Percentiles rank a stretch among this genome's conserved stretches.
Conservation (phyloP, 2,888 invertebrate genomes). For the Melangyna quadrimaculata region DNA sequence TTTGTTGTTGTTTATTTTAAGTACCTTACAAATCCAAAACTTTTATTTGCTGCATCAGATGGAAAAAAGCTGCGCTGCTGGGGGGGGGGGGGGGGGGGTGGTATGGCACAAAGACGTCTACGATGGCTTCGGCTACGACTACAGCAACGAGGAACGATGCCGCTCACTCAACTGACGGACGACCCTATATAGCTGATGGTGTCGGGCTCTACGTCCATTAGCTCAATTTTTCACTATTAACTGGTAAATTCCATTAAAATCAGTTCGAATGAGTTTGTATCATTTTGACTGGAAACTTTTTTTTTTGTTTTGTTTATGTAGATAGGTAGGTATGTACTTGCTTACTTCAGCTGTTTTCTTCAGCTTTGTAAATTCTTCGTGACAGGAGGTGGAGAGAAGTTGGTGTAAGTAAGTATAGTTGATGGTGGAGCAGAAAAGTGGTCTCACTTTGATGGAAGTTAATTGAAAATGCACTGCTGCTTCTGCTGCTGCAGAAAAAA, state of each 20-base stretch:
- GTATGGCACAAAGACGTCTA: not conserved
- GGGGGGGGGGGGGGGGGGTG: too few relatives aligned
- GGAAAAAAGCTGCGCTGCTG: not conserved
- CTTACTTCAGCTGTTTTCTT: constrained; percentile 6
- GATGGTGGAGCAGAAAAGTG: not conserved
- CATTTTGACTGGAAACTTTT: constrained; percentile 57
- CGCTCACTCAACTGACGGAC: not conserved
- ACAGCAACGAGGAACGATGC: not conserved
- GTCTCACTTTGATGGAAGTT: constrained; percentile 41
- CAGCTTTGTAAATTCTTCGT: not conserved
- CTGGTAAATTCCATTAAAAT: constrained; percentile 63
- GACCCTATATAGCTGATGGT: not conserved
- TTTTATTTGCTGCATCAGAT: constrained; percentile 24
- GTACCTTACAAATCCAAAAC: constrained; percentile 41
- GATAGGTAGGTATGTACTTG: too few relatives aligned
- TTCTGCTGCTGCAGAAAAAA: not conserved
- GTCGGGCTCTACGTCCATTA: constrained; percentile 38
- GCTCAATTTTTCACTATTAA: constrained; percentile 61
- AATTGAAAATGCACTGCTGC: constrained; percentile 43
- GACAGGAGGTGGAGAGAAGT: not conserved
- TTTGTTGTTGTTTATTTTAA: constrained; percentile 48
- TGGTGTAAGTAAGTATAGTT: not conserved
- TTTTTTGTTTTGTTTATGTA: not conserved
- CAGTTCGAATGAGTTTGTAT: constrained; percentile 68
- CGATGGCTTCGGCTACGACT: not conserved